phyloP scores from a whole-genome alignment of 2,113 vertebrate genomes.

The Maccullochella peelii region DNA sequence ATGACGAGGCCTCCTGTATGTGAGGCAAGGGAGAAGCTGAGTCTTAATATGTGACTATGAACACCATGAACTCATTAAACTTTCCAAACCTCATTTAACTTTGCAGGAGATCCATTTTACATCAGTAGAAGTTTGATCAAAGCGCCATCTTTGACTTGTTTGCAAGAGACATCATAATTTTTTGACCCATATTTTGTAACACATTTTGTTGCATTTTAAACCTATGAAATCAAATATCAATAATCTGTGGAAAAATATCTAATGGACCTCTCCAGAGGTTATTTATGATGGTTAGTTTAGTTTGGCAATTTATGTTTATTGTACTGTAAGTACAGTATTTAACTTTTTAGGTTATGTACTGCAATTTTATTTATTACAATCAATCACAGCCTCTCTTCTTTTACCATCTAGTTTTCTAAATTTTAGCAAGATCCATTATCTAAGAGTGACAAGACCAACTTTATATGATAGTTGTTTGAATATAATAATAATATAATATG shows the following conservation, averaged over 20 bases:
- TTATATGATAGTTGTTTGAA: neutral
- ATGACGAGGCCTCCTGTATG: constrained; percentile 50
- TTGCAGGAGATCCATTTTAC: constrained; percentile 33
- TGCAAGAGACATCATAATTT: neutral
- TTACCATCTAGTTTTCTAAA: neutral
- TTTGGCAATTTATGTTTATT: neutral
- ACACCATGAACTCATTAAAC: constrained; percentile 61
- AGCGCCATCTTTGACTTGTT: neutral
- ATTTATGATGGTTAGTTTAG: neutral
- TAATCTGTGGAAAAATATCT: neutral
- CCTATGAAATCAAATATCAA: neutral
- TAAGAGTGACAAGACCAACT: neutral
- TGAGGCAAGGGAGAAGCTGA: constrained; percentile 42
- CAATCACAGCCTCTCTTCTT: neutral
- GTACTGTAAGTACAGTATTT: neutral
- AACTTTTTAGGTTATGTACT: neutral
- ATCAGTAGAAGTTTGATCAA: constrained; percentile 35
- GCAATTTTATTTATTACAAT: neutral
- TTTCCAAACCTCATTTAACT: constrained; percentile 55
- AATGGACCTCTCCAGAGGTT: neutral
- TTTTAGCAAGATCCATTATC: neutral
- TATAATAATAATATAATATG: no score
- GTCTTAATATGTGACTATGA: constrained; percentile 47
- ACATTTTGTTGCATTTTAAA: neutral
- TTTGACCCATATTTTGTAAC: neutral